These are phyloP conservation scores for Rhineura floridana DNA, from an alignment of 2,113 vertebrate species.

Conservation along the genomic window DNA sequence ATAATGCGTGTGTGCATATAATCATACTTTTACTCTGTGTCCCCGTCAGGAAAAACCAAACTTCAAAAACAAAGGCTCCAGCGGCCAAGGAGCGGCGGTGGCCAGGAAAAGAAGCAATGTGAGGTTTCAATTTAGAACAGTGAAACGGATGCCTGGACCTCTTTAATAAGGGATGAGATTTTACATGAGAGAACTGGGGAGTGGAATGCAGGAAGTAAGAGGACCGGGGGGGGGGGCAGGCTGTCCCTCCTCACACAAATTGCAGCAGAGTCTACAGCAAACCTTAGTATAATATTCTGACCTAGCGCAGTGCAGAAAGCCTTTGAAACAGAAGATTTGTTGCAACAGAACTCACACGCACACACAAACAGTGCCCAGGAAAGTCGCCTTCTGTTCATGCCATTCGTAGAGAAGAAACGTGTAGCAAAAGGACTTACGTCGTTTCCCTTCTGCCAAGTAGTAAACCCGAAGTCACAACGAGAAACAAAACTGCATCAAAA, in stretches of 20 bases:
- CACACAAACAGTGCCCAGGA: background rate
- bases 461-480: conserved; percentile 38
- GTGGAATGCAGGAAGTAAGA: background rate
- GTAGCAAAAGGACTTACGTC: conserved; percentile 54
- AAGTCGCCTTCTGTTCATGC: conserved; percentile 1
- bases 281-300: background rate
- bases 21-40: no score
- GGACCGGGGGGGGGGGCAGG: no score
- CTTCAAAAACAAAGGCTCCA: background rate
- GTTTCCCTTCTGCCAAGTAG: conserved; percentile 22
- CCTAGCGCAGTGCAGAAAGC: conserved; percentile 8
- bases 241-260: background rate
- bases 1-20: background rate
- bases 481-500: conserved; percentile 11
- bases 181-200: background rate
- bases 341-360: background rate
- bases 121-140: background rate
- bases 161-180: background rate
- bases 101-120: background rate
- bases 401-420: conserved; percentile 22
- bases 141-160: background rate
- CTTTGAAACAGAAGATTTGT: background rate
- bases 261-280: background rate
- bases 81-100: no score
- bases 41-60: no score